phyloP scores from a whole-genome alignment of 2,113 vertebrate genomes.

The Micronycteris hirsuta region DNA sequence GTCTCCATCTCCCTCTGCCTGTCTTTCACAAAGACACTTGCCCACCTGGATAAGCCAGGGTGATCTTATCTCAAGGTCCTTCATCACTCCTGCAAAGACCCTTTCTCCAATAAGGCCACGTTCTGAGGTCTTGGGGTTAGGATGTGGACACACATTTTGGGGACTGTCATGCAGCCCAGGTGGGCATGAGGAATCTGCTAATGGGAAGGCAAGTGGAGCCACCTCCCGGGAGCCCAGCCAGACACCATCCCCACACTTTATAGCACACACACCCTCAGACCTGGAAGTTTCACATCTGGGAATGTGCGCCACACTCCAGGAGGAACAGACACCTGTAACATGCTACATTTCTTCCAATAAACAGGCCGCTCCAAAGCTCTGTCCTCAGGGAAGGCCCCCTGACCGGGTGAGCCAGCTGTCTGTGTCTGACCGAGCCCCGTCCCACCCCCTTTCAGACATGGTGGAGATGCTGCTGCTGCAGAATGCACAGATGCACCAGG shows the following conservation, averaged over 20 bases:
- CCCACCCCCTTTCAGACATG: conserved; percentile 79
- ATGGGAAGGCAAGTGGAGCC: background rate
- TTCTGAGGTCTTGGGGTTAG: background rate
- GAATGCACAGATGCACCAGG: conserved; percentile 92
- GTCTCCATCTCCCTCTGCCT: background rate
- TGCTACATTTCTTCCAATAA: background rate
- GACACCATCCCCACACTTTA: too few species aligned
- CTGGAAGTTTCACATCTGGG: background rate
- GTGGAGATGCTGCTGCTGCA: conserved; percentile 93
- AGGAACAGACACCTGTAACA: background rate
- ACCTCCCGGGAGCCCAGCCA: background rate
- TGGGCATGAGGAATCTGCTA: background rate
- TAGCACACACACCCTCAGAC: too few species aligned
- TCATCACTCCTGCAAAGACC: background rate
- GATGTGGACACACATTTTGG: background rate
- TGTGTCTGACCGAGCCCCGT: background rate
- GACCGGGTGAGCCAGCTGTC: fast-evolving
- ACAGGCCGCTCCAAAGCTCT: too few species aligned
- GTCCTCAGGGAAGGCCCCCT: background rate
- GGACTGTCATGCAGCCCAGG: background rate
- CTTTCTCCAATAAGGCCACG: background rate
- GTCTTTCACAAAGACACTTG: background rate
- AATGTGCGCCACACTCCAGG: background rate
- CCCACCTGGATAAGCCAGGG: background rate
- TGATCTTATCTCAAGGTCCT: background rate